A percentile compares a stretch with the other conserved stretches of the same genome.
Conservation (phyloP, 2,888 invertebrate genomes). For the Hesperia comma region DNA sequence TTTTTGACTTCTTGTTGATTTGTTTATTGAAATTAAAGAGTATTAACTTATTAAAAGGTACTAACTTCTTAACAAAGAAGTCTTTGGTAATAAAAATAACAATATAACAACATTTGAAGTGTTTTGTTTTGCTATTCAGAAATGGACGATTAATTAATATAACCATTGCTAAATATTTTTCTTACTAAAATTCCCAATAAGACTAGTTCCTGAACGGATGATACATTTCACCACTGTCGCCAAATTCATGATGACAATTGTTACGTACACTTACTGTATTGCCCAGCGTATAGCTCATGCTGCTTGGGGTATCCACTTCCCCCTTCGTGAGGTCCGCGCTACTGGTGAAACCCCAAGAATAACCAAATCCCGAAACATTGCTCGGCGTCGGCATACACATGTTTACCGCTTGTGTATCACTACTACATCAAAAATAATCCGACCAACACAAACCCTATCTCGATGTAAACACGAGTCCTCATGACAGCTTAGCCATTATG, state of each 20-base stretch:
- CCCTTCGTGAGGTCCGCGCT: slow-evolving; percentile 78
- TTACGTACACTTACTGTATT: slow-evolving; percentile 68
- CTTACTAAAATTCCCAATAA: slow-evolving; percentile 9
- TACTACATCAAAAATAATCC: slow-evolving; percentile 67
- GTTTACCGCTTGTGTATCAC: slow-evolving; percentile 58
- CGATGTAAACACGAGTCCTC: slow-evolving; percentile 79
- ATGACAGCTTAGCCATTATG: slow-evolving; percentile 80
- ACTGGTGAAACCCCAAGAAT: slow-evolving; percentile 81
- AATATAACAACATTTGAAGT: too few species aligned
- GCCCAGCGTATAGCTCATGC: slow-evolving; percentile 79
- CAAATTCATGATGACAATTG: slow-evolving; percentile 3
- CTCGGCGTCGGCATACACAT: slow-evolving; percentile 84
- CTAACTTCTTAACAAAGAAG: too few species aligned
- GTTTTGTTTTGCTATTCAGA: too few species aligned
- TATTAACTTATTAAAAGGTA: too few species aligned
- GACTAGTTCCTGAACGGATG: not conserved
- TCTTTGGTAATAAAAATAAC: too few species aligned
- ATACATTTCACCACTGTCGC: not conserved
- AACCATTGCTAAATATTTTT: too few species aligned
- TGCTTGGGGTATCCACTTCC: slow-evolving; percentile 80
- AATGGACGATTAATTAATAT: too few species aligned
- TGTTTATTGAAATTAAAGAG: too few species aligned
- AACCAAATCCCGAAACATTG: slow-evolving; percentile 81
- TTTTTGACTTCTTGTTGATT: too few species aligned
- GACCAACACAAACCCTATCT: slow-evolving; percentile 74